Evolutionary conservation across 2,113 vertebrate species (phyloP).

Genomic region (Forbesichthys papilliferus): DNA sequence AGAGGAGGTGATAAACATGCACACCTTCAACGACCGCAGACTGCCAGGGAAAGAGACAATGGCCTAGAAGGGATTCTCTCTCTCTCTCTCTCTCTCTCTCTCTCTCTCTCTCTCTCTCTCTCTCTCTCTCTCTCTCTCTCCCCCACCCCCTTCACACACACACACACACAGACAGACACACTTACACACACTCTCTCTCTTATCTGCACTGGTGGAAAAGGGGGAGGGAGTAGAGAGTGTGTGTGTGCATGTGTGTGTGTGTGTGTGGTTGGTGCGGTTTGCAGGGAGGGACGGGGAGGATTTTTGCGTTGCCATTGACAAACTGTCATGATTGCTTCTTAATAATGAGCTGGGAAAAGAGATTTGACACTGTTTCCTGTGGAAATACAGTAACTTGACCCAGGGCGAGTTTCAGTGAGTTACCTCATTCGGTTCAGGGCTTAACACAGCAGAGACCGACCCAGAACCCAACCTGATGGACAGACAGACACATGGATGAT

Average conservation of each 20-base stretch:
- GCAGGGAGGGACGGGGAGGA: slow-evolving; percentile 76
- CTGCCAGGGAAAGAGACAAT: slow-evolving; percentile 99
- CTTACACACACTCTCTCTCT: neutral
- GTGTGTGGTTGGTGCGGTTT: slow-evolving; percentile 19
- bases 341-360: slow-evolving; percentile 86
- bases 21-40: slow-evolving; percentile 98
- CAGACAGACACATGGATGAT: slow-evolving; percentile 73
- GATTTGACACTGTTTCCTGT: slow-evolving; percentile 94
- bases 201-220: slow-evolving; percentile 24
- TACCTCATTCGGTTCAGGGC: slow-evolving; percentile 85
- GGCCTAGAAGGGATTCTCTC: slow-evolving; percentile 81
- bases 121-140: slow-evolving; percentile 20
- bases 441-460: slow-evolving; percentile 43
- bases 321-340: slow-evolving; percentile 85
- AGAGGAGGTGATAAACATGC: slow-evolving; percentile 99
- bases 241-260: slow-evolving; percentile 9
- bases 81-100: slow-evolving; percentile 15
- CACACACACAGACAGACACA: neutral
- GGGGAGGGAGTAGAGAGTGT: slow-evolving; percentile 34
- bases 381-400: slow-evolving; percentile 91
- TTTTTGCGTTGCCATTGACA: slow-evolving; percentile 71
- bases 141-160: slow-evolving; percentile 26
- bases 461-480: slow-evolving; percentile 47
- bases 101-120: slow-evolving; percentile 28
- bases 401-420: slow-evolving; percentile 92